These are phyloP conservation scores for Sebastes nivosus DNA, from an alignment of 2,797 vertebrate genomes.

Conservation along the genomic window DNA sequence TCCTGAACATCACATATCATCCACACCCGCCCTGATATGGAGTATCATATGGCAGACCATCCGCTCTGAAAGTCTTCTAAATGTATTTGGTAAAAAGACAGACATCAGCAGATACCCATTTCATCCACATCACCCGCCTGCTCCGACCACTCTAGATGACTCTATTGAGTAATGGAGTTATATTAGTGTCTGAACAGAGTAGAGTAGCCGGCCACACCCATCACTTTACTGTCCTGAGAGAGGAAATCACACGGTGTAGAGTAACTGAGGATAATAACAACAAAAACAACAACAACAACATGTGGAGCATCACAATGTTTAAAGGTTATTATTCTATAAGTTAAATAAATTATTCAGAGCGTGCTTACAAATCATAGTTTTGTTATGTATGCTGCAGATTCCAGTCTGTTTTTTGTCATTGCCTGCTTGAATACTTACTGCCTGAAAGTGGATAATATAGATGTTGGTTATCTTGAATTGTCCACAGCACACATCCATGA, in stretches of 20 bases:
- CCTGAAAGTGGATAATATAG: neutral
- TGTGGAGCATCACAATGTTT: neutral
- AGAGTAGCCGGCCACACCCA: constrained; percentile 37
- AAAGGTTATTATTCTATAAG: neutral
- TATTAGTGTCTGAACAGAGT: constrained; percentile 29
- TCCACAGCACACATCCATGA: no score
- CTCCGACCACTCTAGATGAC: constrained; percentile 13
- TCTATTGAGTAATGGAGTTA: constrained; percentile 49
- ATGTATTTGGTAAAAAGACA: constrained; percentile 51
- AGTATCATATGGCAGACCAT: constrained; percentile 59
- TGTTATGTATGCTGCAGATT: neutral
- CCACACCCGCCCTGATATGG: constrained; percentile 18
- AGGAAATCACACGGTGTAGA: neutral
- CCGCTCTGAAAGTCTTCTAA: constrained; percentile 56
- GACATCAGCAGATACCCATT: constrained; percentile 46
- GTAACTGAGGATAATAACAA: neutral
- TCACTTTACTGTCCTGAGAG: constrained; percentile 5
- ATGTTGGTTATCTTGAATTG: no score
- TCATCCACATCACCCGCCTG: constrained; percentile 14
- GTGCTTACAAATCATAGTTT: neutral
- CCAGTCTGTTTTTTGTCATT: neutral
- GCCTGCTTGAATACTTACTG: neutral
- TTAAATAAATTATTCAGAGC: neutral
- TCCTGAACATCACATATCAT: constrained; percentile 18
- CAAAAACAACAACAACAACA: constrained; percentile 7